phyloP scores from a whole-genome alignment of 2,888 invertebrate genomes.

The Scaptomyza tumidula region DNA sequence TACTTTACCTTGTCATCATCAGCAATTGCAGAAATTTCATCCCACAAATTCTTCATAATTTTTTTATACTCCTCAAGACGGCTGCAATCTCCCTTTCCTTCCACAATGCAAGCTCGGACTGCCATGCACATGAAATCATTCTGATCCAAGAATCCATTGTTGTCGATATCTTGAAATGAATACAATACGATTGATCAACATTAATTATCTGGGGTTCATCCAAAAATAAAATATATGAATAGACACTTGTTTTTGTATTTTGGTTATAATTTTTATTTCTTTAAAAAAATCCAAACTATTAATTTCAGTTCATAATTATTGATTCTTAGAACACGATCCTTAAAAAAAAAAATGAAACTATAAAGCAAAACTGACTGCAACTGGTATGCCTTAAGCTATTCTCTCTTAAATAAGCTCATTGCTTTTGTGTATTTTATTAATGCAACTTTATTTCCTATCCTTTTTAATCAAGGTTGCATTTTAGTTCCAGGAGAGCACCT shows the following conservation, averaged over 20 bases:
- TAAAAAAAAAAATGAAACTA: not conserved
- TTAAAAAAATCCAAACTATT: too few species aligned
- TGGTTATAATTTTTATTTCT: too few species aligned
- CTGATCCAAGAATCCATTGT: conserved; percentile 92
- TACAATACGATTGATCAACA: not conserved
- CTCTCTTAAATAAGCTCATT: not conserved
- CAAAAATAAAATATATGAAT: too few species aligned
- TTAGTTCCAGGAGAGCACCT: not conserved
- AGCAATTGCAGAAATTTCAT: conserved; percentile 93
- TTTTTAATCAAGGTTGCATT: not conserved
- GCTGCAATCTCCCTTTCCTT: conserved; percentile 93
- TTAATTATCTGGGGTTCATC: too few species aligned
- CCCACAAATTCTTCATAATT: conserved; percentile 93
- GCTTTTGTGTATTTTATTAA: not conserved
- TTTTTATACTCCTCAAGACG: conserved; percentile 92
- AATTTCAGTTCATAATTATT: too few species aligned
- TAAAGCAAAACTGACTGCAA: not conserved
- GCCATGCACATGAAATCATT: conserved; percentile 94
- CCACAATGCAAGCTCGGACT: conserved; percentile 91
- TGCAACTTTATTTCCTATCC: not conserved
- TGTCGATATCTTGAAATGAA: conserved; percentile 89
- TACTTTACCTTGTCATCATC: conserved; percentile 91
- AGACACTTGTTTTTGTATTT: too few species aligned
- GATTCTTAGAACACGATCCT: not conserved
- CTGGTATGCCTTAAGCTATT: too few species aligned